Evolutionary conservation across 2,113 vertebrate genomes (phyloP), one percentile per base, ranked within the genome.

Genomic region (Scomber scombrus): DNA sequence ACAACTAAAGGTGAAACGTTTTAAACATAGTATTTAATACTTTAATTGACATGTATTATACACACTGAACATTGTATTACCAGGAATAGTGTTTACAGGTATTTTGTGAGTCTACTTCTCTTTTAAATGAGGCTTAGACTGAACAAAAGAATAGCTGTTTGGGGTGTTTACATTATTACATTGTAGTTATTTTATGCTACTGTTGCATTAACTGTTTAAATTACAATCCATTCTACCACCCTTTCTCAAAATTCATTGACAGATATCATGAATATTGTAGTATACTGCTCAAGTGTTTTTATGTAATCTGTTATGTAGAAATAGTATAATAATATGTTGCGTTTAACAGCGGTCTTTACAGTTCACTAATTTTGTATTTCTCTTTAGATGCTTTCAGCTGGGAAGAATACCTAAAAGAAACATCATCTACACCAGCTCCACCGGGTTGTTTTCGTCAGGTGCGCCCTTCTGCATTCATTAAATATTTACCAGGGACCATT

Each of bases 401-500:
- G 97, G 96, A 97, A 78, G 94, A 95, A 60, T 99, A 99, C 89
- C 95, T 99, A 75, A 96, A 97, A 92, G 96, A 97, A 90, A 97
- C 96, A 31, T 96, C 95, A 31, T 95, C 97, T 14, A 8, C 89
- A 70, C 95, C 96, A 49, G 97, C 97, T 69, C 96, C 97, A 75
- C 85, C 95, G 0, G 94, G 95, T 81, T 99, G 92, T 90, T 99
- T 98, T 86, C 96, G 95, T 95, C 98, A 99, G 97, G 97, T 99
- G 96, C 13, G 81, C 46, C 2, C 18, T n/a, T 11, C 23, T 54
- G 1, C 2, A 19, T 70, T 54, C 2, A 21, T 15, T 23, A 7
- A 1, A 52, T 62, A 26, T 18, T 61, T 49, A 43, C 5, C 16
- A n/a, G 5, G 21, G 11, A 3, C 50, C 2, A 11, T 8, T 31